phyloP scores from a whole-genome alignment of 2,797 vertebrate genomes.

The Chaunax sp. region DNA sequence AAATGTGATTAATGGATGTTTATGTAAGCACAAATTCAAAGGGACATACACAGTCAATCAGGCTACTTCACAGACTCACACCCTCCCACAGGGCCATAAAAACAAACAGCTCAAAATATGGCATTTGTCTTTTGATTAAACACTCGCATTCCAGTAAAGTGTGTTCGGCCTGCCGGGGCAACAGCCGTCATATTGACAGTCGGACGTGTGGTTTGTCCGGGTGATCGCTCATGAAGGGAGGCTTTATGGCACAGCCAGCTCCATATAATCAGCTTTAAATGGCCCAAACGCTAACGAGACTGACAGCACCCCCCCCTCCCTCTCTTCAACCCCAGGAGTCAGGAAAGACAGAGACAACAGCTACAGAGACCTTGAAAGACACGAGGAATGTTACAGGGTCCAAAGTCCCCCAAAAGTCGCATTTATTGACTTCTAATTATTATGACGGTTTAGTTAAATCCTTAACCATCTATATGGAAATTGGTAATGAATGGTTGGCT shows the following conservation, averaged over 20 bases:
- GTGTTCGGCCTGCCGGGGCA: slow-evolving; percentile 69
- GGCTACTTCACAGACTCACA: slow-evolving; percentile 34
- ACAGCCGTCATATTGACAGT: slow-evolving; percentile 79
- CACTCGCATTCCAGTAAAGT: slow-evolving; percentile 76
- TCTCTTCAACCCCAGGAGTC: slow-evolving; percentile 58
- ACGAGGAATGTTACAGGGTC: slow-evolving; percentile 42
- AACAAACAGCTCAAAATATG: slow-evolving; percentile 82
- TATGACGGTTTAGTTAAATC: slow-evolving; percentile 19
- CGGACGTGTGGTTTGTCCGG: slow-evolving; percentile 69
- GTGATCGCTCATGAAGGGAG: slow-evolving; percentile 72
- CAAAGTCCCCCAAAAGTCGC: slow-evolving; percentile 14
- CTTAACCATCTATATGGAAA: slow-evolving; percentile 31
- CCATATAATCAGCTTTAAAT: slow-evolving; percentile 76
- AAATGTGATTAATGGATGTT: slow-evolving; percentile 33
- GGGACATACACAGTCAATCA: slow-evolving; percentile 21
- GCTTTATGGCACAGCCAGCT: slow-evolving; percentile 78
- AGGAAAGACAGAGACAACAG: slow-evolving; percentile 68
- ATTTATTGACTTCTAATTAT: not conserved
- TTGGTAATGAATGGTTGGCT: slow-evolving; percentile 16
- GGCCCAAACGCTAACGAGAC: slow-evolving; percentile 70
- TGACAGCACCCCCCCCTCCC: slow-evolving; percentile 54
- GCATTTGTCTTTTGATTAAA: slow-evolving; percentile 81
- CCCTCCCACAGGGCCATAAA: slow-evolving; percentile 67
- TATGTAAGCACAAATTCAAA: slow-evolving; percentile 42
- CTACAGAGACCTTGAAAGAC: slow-evolving; percentile 23